phyloP scores from a whole-genome alignment of 2,888 invertebrate genomes.

The Leuctra nigra region DNA sequence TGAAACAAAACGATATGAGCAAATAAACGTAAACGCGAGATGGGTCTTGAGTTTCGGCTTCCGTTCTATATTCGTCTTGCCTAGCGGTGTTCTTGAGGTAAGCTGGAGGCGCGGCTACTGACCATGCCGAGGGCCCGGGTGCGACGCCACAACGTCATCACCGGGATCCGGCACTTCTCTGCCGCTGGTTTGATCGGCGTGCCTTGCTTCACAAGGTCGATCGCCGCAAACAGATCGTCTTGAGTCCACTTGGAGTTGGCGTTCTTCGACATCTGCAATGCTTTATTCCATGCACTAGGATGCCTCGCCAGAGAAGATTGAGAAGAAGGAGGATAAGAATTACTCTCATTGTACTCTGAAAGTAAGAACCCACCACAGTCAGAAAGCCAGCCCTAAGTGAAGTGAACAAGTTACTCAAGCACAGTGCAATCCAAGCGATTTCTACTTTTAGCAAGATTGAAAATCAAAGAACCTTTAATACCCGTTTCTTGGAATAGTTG shows the following conservation, averaged over 20 bases:
- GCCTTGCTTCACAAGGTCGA: constrained; percentile 37
- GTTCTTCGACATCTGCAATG: constrained; percentile 28
- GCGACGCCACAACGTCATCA: constrained; percentile 39
- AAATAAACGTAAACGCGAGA: too few relatives aligned
- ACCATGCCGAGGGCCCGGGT: constrained; percentile 36
- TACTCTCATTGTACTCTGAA: constrained; percentile 27
- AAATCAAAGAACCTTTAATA: too few relatives aligned
- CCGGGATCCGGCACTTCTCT: constrained; percentile 37
- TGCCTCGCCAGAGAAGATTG: too few relatives aligned
- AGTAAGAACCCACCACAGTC: constrained; percentile 26
- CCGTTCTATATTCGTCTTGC: too few relatives aligned
- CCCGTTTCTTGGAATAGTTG: too few relatives aligned
- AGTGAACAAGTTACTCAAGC: too few relatives aligned
- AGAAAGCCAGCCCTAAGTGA: constrained; percentile 12
- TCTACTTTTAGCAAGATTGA: too few relatives aligned
- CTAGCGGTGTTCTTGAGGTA: background rate
- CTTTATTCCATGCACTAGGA: constrained; percentile 28
- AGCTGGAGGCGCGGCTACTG: constrained; percentile 33
- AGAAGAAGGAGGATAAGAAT: too few relatives aligned
- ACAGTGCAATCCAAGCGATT: too few relatives aligned
- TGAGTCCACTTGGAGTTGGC: constrained; percentile 34
- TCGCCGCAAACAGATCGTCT: constrained; percentile 35
- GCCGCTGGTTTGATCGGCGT: constrained; percentile 38
- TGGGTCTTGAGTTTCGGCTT: too few relatives aligned
- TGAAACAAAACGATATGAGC: background rate